Conservation (phyloP, 1,140 invertebrate species). For the Oscheius sp. region DNA sequence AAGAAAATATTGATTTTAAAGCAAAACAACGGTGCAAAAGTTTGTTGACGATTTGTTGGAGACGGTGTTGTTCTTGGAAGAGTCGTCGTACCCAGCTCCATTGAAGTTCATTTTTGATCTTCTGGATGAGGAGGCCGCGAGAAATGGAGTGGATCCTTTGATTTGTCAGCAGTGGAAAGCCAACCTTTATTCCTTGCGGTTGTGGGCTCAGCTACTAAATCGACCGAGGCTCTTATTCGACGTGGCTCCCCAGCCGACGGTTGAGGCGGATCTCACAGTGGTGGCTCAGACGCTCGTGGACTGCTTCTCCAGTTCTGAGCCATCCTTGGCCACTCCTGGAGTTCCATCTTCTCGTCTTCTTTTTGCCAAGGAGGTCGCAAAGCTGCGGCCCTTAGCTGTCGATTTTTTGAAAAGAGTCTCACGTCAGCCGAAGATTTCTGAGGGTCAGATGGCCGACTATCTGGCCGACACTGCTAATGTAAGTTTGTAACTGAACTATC, state of each 20-base stretch:
- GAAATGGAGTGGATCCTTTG: constrained; percentile 66
- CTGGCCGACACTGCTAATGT: constrained; percentile 42
- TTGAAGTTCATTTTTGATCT: constrained; percentile 94
- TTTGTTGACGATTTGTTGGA: constrained; percentile 84
- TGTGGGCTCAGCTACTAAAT: not conserved
- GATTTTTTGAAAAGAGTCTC: constrained; percentile 29
- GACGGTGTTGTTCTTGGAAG: constrained; percentile 40
- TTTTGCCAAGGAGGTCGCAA: constrained; percentile 53
- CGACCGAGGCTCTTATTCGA: constrained; percentile 1
- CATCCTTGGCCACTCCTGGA: not conserved
- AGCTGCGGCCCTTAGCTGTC: constrained; percentile 47
- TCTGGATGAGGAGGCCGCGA: constrained; percentile 81
- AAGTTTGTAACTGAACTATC: constrained; percentile 24
- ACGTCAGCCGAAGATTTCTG: constrained; percentile 34
- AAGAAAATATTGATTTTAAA: constrained; percentile 15
- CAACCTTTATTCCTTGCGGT: not conserved
- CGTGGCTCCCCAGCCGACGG: not conserved
- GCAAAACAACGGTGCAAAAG: constrained; percentile 83
- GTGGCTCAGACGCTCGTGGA: constrained; percentile 17
- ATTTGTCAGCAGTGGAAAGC: constrained; percentile 66
- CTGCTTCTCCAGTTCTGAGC: constrained; percentile 22
- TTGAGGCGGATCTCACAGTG: constrained; percentile 7
- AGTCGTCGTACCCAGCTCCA: constrained; percentile 75
- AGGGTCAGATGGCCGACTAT: constrained; percentile 51
- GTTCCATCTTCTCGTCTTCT: constrained; percentile 34